Percentiles rank a stretch among this genome's conserved stretches.
Conservation (phyloP, 2,797 vertebrate species). For the Gambusia yucatana region DNA sequence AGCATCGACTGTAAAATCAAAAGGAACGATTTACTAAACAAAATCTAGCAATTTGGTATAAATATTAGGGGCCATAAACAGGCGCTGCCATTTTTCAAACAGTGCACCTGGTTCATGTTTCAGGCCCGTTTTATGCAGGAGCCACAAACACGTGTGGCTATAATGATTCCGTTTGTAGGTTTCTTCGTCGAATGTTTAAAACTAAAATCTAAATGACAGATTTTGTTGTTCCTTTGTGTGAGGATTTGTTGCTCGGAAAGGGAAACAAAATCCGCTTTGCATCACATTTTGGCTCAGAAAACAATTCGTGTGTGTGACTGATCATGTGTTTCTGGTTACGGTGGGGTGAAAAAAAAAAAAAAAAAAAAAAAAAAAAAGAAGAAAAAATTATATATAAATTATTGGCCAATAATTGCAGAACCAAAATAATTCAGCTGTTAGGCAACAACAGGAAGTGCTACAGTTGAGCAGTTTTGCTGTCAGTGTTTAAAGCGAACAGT, state of each 20-base stretch:
- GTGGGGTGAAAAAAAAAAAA: background rate
- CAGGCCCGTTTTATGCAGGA: background rate
- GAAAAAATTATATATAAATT: background rate
- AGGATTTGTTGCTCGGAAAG: background rate
- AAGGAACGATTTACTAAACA: background rate
- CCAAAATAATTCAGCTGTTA: background rate
- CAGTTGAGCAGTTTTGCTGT: background rate
- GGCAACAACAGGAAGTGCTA: background rate
- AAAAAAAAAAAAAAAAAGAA: background rate
- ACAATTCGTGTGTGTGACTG: background rate
- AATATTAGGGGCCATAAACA: background rate
- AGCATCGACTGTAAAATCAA: background rate
- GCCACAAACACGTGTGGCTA: background rate
- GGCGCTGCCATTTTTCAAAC: background rate
- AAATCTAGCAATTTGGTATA: background rate
- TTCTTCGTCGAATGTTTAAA: background rate
- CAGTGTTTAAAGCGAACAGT: background rate
- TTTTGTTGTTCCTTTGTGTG: background rate
- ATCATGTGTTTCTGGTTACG: background rate
- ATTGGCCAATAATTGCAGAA: background rate
- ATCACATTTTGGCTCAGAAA: background rate
- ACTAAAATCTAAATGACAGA: background rate
- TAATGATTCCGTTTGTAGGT: background rate
- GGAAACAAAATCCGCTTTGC: background rate
- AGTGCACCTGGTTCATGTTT: background rate